A percentile compares a stretch with the other conserved stretches of the same genome.
phyloP scores from a whole-genome alignment of 2,797 vertebrate genomes.

The Pogoniulus pusillus region DNA sequence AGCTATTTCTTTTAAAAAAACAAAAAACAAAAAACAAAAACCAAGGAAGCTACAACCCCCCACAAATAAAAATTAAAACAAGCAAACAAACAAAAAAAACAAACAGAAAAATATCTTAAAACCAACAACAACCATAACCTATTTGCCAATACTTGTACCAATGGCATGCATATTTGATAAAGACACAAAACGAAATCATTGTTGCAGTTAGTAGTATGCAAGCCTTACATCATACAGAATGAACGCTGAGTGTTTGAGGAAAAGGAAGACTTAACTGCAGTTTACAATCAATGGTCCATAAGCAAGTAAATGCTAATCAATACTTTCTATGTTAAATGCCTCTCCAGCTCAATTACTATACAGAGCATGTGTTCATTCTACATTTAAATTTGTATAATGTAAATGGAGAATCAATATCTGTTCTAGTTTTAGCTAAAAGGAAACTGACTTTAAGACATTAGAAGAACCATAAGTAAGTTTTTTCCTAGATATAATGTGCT shows the following conservation, averaged over 20 bases:
- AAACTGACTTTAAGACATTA: conserved; percentile 15
- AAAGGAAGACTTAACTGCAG: conserved; percentile 27
- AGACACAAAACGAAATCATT: conserved; percentile 10
- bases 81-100: neutral
- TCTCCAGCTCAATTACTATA: conserved; percentile 37
- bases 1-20: neutral
- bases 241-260: conserved; percentile 8
- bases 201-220: neutral
- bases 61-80: neutral
- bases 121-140: no score
- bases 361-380: conserved; percentile 14
- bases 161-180: neutral
- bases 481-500: neutral
- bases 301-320: conserved; percentile 65
- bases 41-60: neutral
- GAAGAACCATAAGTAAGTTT: neutral
- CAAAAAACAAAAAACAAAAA: neutral
- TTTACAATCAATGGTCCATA: conserved; percentile 59
- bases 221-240: neutral
- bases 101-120: neutral
- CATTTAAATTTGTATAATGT: conserved; percentile 63
- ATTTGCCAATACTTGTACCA: neutral
- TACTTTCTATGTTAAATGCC: conserved; percentile 46
- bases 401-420: conserved; percentile 58
- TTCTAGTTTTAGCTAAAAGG: conserved; percentile 44